Evolutionary conservation across 2,113 vertebrate species (phyloP), one percentile per base, ranked within the genome.

Genomic region (Mohoua ochrocephala): DNA sequence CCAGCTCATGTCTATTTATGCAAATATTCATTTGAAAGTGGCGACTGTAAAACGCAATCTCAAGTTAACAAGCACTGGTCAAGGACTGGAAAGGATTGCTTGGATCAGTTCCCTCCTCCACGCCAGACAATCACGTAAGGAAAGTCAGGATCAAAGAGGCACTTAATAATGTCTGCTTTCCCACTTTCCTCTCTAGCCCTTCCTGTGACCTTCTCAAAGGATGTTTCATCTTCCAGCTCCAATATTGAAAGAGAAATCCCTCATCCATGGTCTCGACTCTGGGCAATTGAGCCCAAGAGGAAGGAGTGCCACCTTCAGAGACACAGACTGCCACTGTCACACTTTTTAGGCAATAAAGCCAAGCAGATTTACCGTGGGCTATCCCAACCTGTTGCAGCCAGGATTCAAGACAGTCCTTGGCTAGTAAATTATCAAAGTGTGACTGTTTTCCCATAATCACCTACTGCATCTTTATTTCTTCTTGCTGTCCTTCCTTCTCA

Each of bases 1-100:
- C 73, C 88, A 86, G 71, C 79, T 96, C 35, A 39, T 71, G 85
- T 28, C 56, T 91, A 47, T 90, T 94, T 68, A 80, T 67, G 37
- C 44, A 91, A 80, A 89, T 70, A 80, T 7, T 23, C 16, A 44
- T 57, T 94, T 80, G 69, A 70, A 33, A 91, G 56, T 15, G n/a
- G 31, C 0, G 4, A 74, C 2, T 88, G 18, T 78, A 75, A 91
- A 81, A 84, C 87, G 37, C 31, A 81, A 78, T 28, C 33, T 31
- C 30, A 78, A 91, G 60, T 76, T 26, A 85, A 30, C 47, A 74
- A 88, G 54, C 54, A 17, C 27, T 9, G 15, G 21, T 61, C 76
- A 87, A 87, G 35, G 42, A 53, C 81, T 94, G 49, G 53, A 78
- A 90, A 19, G 61, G 47, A 45, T 31, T 54, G 30, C 63, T 89